phyloP scores from a whole-genome alignment of 2,888 invertebrate species.

The Apoda limacodes region DNA sequence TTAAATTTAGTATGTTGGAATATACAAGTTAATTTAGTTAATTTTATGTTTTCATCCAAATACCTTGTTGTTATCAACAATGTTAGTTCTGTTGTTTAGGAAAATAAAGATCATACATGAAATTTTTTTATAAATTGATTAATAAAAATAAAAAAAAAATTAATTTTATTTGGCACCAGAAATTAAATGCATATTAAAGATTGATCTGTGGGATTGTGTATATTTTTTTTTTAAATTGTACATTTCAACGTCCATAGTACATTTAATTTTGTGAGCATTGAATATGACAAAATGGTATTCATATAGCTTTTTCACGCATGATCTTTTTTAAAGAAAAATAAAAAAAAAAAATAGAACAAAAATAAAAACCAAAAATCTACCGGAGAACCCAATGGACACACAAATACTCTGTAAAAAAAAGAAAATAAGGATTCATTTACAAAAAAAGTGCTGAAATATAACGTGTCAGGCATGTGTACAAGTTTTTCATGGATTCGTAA shows the following conservation, averaged over 20 bases:
- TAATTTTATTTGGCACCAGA: no score
- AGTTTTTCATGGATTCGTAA: no score
- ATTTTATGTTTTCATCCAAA: no score
- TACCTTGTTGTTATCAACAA: slow-evolving; percentile 26
- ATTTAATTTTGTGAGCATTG: no score
- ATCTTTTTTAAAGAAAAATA: slow-evolving; percentile 12
- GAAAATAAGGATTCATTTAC: slow-evolving; percentile 29
- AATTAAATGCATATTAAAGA: no score
- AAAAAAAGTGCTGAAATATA: slow-evolving; percentile 29
- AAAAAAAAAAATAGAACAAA: slow-evolving; percentile 22
- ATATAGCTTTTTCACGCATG: slow-evolving; percentile 5
- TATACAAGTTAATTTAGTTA: no score
- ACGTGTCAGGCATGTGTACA: no score
- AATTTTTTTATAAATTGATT: slow-evolving; percentile 7
- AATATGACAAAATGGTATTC: no score
- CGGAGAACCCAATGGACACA: slow-evolving; percentile 60
- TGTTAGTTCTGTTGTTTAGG: slow-evolving; percentile 36
- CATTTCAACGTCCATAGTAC: no score
- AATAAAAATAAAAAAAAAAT: slow-evolving; percentile 3
- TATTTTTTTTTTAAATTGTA: no score
- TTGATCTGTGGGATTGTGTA: no score
- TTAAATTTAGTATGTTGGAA: slow-evolving; percentile 6
- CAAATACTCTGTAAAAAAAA: slow-evolving; percentile 49
- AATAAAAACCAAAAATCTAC: slow-evolving; percentile 52
- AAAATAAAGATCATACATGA: slow-evolving; percentile 32